Conservation (phyloP, 2,797 vertebrate genomes). For the Clangula hyemalis region DNA sequence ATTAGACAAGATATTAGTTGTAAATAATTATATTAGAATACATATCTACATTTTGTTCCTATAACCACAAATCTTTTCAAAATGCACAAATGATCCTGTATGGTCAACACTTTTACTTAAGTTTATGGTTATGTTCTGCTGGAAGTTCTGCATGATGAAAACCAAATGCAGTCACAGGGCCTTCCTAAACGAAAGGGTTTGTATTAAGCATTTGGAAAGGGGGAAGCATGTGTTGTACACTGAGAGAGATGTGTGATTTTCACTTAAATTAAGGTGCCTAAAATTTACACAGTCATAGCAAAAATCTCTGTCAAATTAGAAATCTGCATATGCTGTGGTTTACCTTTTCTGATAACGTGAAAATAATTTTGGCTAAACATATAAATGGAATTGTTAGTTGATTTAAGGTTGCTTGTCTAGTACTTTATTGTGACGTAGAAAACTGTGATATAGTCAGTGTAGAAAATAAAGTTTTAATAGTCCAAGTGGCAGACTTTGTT, state of each 20-base stretch:
- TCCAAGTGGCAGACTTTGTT: background rate
- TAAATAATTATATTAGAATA: background rate
- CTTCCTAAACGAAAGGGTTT: background rate
- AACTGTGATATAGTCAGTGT: background rate
- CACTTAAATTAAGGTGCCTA: background rate
- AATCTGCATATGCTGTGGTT: background rate
- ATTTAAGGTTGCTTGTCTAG: background rate
- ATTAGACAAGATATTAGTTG: background rate
- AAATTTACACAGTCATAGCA: background rate
- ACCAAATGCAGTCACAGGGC: background rate
- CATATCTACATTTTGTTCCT: background rate
- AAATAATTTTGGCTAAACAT: background rate
- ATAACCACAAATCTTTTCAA: background rate
- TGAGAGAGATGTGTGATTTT: background rate
- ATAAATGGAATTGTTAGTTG: background rate
- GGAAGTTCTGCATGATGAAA: background rate
- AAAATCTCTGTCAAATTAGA: background rate
- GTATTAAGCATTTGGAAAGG: background rate
- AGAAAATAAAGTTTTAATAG: background rate
- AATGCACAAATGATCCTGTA: background rate
- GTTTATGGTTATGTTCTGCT: background rate
- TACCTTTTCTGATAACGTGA: background rate
- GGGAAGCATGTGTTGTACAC: background rate
- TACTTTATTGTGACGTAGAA: background rate
- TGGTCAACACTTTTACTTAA: background rate